Conservation (phyloP, 2,113 vertebrate species). For the Bombycilla garrulus region DNA sequence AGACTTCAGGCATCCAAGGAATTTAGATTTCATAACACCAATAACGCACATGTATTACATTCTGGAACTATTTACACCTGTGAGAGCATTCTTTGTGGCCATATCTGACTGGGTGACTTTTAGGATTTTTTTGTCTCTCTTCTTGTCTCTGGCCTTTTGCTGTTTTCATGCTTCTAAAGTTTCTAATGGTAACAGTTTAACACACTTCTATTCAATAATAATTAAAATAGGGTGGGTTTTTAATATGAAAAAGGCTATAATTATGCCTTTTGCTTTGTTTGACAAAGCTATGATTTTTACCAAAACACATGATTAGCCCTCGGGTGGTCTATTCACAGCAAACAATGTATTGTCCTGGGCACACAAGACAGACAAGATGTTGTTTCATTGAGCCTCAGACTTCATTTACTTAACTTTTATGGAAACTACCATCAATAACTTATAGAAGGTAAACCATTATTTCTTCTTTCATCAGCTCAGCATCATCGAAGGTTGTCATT, state of each 20-base stretch:
- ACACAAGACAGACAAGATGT: constrained; percentile 42
- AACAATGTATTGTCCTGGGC: constrained; percentile 58
- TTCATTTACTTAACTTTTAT: constrained; percentile 39
- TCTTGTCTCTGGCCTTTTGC: not conserved
- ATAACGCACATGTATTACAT: not conserved
- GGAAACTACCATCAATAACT: constrained; percentile 28
- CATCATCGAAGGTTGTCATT: not conserved
- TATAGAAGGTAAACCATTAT: not conserved
- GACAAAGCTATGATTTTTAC: constrained; percentile 57
- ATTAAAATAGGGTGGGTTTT: constrained; percentile 23
- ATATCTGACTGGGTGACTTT: not conserved
- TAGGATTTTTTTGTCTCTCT: not conserved
- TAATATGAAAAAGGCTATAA: constrained; percentile 41
- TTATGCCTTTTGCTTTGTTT: constrained; percentile 50
- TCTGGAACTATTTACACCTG: not conserved
- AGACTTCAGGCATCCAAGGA: not conserved
- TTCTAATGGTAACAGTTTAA: constrained; percentile 29
- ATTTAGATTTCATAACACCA: not conserved
- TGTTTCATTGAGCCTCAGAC: constrained; percentile 29
- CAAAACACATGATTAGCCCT: constrained; percentile 64
- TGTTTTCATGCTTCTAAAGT: not conserved
- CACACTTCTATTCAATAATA: constrained; percentile 18
- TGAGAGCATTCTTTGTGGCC: not conserved
- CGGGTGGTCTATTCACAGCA: constrained; percentile 59
- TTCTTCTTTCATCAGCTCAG: not conserved